Percentiles rank a stretch among this genome's conserved stretches.
These are phyloP conservation scores for Hemaris fuciformis DNA, from an alignment of 2,888 invertebrate genomes.

Conservation along the genomic window DNA sequence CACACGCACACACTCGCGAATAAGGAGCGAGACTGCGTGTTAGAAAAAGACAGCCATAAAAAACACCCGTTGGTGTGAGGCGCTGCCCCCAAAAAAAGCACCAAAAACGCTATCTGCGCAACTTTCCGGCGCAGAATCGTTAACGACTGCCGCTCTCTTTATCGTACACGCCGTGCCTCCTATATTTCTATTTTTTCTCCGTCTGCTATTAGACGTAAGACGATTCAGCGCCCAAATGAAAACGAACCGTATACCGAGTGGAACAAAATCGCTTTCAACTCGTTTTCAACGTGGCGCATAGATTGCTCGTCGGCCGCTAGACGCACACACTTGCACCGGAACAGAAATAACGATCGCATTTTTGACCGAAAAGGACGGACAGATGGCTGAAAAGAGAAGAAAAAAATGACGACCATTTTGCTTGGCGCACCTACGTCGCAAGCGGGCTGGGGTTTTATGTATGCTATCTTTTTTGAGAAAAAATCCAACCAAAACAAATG, in stretches of 20 bases:
- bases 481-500: conserved; percentile 81
- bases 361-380: conserved; percentile 82
- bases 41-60: conserved; percentile 79
- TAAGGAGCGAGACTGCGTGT: conserved; percentile 68
- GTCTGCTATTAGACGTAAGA: conserved; percentile 75
- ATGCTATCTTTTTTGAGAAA: conserved; percentile 76
- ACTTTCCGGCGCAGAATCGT: conserved; percentile 83
- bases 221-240: conserved; percentile 38
- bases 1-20: conserved; percentile 41
- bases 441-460: conserved; percentile 73
- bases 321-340: conserved; percentile 79
- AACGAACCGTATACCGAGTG: conserved; percentile 22
- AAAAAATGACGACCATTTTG: conserved; percentile 82
- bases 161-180: conserved; percentile 79
- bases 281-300: conserved; percentile 47
- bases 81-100: conserved; percentile 81
- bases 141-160: conserved; percentile 81
- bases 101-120: conserved; percentile 83
- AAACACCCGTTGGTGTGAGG: conserved; percentile 79
- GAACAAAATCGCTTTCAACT: conserved; percentile 31
- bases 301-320: conserved; percentile 51
- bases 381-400: conserved; percentile 82
- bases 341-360: conserved; percentile 83
- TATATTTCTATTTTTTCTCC: conserved; percentile 82
- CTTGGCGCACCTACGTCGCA: conserved; percentile 73